Percentiles rank a stretch among this genome's conserved stretches.
These are phyloP conservation scores for Zosterops pallidus DNA, from an alignment of 2,113 vertebrate species.

Conservation along the genomic window DNA sequence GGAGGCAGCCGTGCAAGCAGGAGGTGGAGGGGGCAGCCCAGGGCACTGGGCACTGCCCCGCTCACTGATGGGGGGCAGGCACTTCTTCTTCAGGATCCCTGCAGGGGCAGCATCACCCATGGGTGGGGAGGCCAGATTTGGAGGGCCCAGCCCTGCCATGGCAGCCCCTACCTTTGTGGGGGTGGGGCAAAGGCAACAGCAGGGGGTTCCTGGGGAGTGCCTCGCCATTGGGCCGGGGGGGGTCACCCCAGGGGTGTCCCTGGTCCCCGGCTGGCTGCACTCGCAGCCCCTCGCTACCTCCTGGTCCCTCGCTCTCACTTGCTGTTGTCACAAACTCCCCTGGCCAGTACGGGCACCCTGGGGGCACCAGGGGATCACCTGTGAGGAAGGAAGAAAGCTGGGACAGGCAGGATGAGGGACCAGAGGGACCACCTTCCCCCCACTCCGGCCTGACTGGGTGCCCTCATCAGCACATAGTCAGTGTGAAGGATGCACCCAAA, in stretches of 20 bases:
- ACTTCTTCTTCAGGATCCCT: slow-evolving; percentile 32
- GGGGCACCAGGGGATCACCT: slow-evolving; percentile 66
- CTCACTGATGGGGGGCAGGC: slow-evolving; percentile 84
- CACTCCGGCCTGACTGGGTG: rapidly evolving
- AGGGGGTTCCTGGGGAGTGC: slow-evolving; percentile 58
- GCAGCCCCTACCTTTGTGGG: slow-evolving; percentile 81
- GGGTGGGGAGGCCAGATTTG: not conserved
- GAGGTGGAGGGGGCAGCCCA: slow-evolving; percentile 53
- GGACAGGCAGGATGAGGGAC: not conserved
- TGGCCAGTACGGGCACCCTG: slow-evolving; percentile 76
- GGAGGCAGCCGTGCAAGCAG: slow-evolving; percentile 49
- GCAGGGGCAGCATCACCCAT: not conserved
- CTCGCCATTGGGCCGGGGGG: slow-evolving; percentile 64
- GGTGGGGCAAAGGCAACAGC: slow-evolving; percentile 74
- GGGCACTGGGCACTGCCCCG: slow-evolving; percentile 79
- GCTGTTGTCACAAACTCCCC: slow-evolving; percentile 73
- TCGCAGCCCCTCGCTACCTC: slow-evolving; percentile 43
- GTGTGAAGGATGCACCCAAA: not conserved
- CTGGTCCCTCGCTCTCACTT: slow-evolving; percentile 63
- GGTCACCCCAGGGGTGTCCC: slow-evolving; percentile 40
- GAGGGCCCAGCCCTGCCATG: not conserved
- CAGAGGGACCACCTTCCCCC: too few species aligned
- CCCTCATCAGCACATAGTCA: not conserved
- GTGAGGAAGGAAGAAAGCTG: not conserved
- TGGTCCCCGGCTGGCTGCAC: slow-evolving; percentile 26